phyloP scores from a whole-genome alignment of 2,797 vertebrate species.

The Oreochromis mossambicus region DNA sequence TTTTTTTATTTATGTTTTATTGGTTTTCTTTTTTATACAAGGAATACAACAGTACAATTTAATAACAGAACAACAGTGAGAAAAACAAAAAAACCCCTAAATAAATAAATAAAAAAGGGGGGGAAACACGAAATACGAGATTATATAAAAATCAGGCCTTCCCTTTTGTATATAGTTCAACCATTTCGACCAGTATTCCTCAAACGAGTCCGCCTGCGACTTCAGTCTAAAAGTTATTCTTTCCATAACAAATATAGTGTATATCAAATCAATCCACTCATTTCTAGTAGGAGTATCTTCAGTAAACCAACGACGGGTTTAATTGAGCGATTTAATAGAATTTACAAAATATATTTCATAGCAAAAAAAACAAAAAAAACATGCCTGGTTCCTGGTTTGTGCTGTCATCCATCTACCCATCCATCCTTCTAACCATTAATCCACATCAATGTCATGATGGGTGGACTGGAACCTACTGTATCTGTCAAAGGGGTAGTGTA shows the following conservation, averaged over 20 bases:
- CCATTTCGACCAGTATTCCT: background rate
- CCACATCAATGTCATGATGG: background rate
- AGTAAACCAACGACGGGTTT: background rate
- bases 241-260: background rate
- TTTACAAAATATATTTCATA: background rate
- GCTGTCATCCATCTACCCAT: background rate
- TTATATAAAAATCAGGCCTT: background rate
- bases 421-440: background rate
- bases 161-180: background rate
- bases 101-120: rapidly evolving
- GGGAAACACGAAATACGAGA: background rate
- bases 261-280: background rate
- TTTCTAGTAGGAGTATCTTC: background rate
- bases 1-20: rapidly evolving
- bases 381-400: background rate
- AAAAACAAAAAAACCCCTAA: rapidly evolving
- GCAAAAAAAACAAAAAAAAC: background rate
- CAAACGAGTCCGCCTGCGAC: background rate
- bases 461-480: background rate
- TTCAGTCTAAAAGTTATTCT: background rate
- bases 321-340: background rate
- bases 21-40: background rate
- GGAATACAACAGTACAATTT: background rate
- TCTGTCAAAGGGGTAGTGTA: background rate
- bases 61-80: background rate